Evolutionary conservation across 2,888 invertebrate genomes (phyloP).

Genomic region (Drosophila lacicola): DNA sequence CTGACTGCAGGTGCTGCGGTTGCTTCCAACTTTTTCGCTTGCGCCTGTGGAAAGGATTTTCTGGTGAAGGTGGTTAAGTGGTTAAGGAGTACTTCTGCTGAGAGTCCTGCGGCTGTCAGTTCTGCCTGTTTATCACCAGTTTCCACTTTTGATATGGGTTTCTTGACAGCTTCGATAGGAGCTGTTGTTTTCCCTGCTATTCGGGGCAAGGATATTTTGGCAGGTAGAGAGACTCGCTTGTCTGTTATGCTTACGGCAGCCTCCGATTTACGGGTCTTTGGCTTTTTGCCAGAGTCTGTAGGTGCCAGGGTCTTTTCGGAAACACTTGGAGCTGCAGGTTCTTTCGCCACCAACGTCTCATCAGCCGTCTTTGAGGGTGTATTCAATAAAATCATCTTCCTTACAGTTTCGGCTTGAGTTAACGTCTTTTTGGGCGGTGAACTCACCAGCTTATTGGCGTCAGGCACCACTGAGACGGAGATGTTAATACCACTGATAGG

Average conservation of each 20-base stretch:
- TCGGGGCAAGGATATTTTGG: background rate
- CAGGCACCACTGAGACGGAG: conserved; percentile 43
- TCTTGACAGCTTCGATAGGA: background rate
- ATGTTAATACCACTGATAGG: conserved; percentile 38
- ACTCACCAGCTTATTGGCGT: background rate
- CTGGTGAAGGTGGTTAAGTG: background rate
- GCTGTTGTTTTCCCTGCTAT: background rate
- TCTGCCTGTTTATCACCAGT: background rate
- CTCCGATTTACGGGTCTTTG: conserved; percentile 3
- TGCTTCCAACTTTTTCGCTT: background rate
- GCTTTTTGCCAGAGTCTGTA: conserved; percentile 1
- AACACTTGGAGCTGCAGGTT: background rate
- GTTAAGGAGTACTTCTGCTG: background rate
- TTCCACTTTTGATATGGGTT: background rate
- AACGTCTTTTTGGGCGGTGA: conserved; percentile 13
- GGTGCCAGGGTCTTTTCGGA: background rate
- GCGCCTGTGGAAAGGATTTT: conserved; percentile 7
- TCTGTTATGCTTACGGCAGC: background rate
- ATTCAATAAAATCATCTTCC: conserved; percentile 4
- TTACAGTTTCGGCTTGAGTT: conserved; percentile 32
- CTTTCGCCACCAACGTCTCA: background rate
- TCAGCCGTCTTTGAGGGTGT: background rate
- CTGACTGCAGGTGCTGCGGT: background rate
- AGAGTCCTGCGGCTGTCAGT: too few species aligned
- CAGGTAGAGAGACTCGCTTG: background rate